Conservation (phyloP, 1,140 invertebrate genomes). For the Globodera ellingtonae region DNA sequence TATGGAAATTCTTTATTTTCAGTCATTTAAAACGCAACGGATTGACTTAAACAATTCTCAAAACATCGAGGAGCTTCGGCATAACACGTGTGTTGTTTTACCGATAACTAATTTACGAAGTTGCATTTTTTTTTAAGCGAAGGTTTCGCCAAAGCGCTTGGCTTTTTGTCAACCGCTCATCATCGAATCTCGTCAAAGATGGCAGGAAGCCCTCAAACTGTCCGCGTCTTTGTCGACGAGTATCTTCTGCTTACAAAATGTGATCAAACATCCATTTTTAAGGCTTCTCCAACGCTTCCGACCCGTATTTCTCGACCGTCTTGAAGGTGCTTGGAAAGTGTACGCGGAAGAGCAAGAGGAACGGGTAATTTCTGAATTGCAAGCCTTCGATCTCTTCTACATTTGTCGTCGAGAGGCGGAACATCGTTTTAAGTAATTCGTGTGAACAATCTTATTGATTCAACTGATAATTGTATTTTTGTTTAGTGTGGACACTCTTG, state of each 20-base stretch:
- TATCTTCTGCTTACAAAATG: conserved; percentile 21
- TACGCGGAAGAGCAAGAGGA: conserved; percentile 55
- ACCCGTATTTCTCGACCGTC: conserved; percentile 60
- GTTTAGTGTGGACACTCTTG: conserved; percentile 59
- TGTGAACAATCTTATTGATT: background rate
- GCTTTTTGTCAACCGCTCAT: conserved; percentile 56
- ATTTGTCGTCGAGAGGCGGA: conserved; percentile 61
- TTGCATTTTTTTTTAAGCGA: conserved; percentile 49
- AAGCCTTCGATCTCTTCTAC: conserved; percentile 59
- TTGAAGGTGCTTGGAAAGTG: conserved; percentile 54
- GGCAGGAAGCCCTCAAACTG: conserved; percentile 62
- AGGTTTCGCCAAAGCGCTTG: conserved; percentile 60
- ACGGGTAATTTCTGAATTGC: conserved; percentile 41
- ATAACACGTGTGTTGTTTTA: conserved; percentile 32
- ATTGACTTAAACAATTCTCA: conserved; percentile 62
- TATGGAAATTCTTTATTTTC: background rate
- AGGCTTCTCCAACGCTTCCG: conserved; percentile 54
- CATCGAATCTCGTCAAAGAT: conserved; percentile 63
- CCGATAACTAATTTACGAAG: conserved; percentile 7
- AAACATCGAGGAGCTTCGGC: conserved; percentile 62
- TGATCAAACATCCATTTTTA: conserved; percentile 14
- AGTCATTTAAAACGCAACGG: conserved; percentile 50
- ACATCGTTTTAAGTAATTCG: conserved; percentile 52
- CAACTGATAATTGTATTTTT: background rate
- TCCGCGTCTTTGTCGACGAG: conserved; percentile 59